phyloP scores from a whole-genome alignment of 2,797 vertebrate species.

The Anguilla pacifica region DNA sequence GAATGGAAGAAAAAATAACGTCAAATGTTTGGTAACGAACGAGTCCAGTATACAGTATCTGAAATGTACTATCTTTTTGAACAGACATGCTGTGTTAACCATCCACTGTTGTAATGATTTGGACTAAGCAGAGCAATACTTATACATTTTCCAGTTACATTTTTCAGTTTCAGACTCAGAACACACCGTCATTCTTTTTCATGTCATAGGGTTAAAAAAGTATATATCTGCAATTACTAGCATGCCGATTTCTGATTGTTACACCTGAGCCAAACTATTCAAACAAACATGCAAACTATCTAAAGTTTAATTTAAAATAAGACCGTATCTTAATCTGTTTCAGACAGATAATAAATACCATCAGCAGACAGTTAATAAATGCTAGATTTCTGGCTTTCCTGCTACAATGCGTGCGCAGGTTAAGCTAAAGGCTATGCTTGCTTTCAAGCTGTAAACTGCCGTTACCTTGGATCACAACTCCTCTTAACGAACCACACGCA shows the following conservation, averaged over 20 bases:
- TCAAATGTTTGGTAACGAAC: no score
- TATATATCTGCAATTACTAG: not conserved
- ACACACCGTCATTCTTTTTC: no score
- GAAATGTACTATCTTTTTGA: no score
- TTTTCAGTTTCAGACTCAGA: no score
- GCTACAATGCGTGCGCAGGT: not conserved
- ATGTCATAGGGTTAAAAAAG: no score
- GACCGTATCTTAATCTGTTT: not conserved
- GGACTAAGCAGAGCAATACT: no score
- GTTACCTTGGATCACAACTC: not conserved
- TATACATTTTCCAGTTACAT: no score
- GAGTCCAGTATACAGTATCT: no score
- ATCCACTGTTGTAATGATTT: no score
- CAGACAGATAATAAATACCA: not conserved
- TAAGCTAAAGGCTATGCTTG: not conserved
- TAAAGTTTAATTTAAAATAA: not conserved
- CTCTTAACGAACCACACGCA: not conserved
- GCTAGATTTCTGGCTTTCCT: not conserved
- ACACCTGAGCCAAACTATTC: not conserved
- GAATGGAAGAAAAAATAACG: not conserved
- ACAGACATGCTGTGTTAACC: no score
- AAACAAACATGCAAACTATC: not conserved
- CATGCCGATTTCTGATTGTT: not conserved
- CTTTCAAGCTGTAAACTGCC: not conserved
- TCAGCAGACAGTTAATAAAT: not conserved